phyloP scores from a whole-genome alignment of 2,797 vertebrate species.

The Acridotheres tristis region DNA sequence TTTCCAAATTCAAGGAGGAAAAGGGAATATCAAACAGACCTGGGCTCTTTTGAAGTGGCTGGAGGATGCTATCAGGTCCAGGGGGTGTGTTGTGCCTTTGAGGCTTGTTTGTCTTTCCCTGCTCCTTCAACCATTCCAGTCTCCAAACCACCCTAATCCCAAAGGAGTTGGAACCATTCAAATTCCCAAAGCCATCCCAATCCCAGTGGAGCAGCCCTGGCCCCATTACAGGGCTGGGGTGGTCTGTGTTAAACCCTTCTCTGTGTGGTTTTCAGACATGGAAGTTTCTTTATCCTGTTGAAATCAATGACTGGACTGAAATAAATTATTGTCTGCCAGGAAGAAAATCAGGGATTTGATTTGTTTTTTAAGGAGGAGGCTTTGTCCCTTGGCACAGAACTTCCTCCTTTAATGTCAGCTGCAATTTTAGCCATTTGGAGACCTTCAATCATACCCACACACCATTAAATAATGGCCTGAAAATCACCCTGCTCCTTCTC shows the following conservation, averaged over 20 bases:
- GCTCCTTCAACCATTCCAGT: not conserved
- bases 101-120: slow-evolving; percentile 59
- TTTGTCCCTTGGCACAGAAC: not conserved
- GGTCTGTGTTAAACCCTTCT: not conserved
- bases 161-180: not conserved
- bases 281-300: not conserved
- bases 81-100: slow-evolving; percentile 20
- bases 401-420: not conserved
- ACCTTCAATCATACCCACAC: not conserved
- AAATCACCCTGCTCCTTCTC: not conserved
- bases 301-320: not conserved
- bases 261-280: not conserved
- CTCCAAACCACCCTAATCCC: not conserved
- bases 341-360: not conserved
- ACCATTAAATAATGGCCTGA: not conserved
- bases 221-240: not conserved
- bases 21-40: slow-evolving; percentile 68
- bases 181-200: not conserved
- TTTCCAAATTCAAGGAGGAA: slow-evolving; percentile 61
- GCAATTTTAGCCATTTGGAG: not conserved
- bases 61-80: slow-evolving; percentile 42
- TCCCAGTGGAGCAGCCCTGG: not conserved
- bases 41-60: slow-evolving; percentile 57
- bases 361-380: not conserved
- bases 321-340: not conserved